Conservation (phyloP, 2,113 vertebrate species). For the Notothenia rossii region DNA sequence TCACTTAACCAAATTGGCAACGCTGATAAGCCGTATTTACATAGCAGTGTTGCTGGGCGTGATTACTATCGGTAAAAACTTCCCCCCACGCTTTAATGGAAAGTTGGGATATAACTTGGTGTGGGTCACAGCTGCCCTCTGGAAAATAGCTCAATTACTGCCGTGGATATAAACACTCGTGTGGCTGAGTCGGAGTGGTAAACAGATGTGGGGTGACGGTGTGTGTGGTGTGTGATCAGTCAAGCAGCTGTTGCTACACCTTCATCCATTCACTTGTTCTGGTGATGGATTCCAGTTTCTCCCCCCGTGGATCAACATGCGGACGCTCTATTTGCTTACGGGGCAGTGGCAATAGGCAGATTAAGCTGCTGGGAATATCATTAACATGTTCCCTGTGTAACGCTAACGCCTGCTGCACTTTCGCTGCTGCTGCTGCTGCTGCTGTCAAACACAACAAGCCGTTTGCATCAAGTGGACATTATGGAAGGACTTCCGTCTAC, state of each 20-base stretch:
- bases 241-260: slow-evolving; percentile 66
- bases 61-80: slow-evolving; percentile 70
- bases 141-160: slow-evolving; percentile 78
- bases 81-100: slow-evolving; percentile 70
- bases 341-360: slow-evolving; percentile 58
- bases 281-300: slow-evolving; percentile 49
- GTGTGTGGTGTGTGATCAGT: slow-evolving; percentile 49
- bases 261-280: slow-evolving; percentile 66
- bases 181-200: slow-evolving; percentile 60
- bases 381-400: slow-evolving; percentile 26
- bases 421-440: slow-evolving; percentile 1
- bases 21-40: slow-evolving; percentile 80
- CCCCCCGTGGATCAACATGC: slow-evolving; percentile 27
- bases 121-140: slow-evolving; percentile 63
- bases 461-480: slow-evolving; percentile 44
- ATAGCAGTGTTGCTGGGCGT: slow-evolving; percentile 71
- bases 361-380: slow-evolving; percentile 62
- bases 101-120: slow-evolving; percentile 73
- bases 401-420: slow-evolving; percentile 34
- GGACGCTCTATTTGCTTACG: slow-evolving; percentile 60
- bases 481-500: not conserved
- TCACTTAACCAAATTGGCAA: slow-evolving; percentile 80
- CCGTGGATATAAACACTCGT: slow-evolving; percentile 67
- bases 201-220: slow-evolving; percentile 75
- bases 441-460: slow-evolving; percentile 46